Percentiles rank a stretch among this genome's conserved stretches.
Conservation (phyloP, 2,113 vertebrate species). For the Triplophysa tibetana region DNA sequence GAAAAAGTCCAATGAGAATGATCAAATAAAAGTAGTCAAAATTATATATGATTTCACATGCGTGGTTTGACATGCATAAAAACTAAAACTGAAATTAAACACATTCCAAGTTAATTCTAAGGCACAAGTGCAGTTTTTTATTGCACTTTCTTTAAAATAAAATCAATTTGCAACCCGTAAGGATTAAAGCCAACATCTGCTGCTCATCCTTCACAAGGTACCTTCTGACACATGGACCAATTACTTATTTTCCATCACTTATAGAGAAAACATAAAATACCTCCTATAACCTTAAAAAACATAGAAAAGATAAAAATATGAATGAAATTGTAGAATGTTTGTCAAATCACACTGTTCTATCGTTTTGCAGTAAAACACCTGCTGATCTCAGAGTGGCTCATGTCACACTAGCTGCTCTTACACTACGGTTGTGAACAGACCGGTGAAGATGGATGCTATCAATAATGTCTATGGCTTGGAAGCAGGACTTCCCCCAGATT, state of each 20-base stretch:
- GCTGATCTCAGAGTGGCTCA: background rate
- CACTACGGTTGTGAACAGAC: background rate
- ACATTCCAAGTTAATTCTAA: constrained; percentile 60
- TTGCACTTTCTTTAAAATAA: constrained; percentile 31
- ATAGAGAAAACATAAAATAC: background rate
- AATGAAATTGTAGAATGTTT: background rate
- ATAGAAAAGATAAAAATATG: background rate
- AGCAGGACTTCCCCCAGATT: constrained; percentile 64
- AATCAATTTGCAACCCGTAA: background rate
- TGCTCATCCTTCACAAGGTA: background rate
- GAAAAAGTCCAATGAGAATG: constrained; percentile 6
- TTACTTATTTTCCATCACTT: background rate
- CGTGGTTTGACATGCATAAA: background rate
- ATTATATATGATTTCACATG: background rate
- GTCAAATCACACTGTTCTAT: background rate
- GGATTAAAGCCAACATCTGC: background rate
- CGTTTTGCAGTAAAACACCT: background rate
- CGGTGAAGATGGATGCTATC: background rate
- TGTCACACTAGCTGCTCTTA: background rate
- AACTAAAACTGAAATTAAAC: background rate
- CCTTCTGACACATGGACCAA: constrained; percentile 26
- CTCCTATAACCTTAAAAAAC: background rate
- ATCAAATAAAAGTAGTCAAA: background rate
- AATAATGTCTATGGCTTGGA: constrained; percentile 68
- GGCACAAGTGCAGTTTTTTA: constrained; percentile 66